A percentile compares a stretch with the other conserved stretches of the same genome.
These are phyloP conservation scores for Periplaneta americana DNA, from an alignment of 1,140 invertebrate species.

Conservation along the genomic window DNA sequence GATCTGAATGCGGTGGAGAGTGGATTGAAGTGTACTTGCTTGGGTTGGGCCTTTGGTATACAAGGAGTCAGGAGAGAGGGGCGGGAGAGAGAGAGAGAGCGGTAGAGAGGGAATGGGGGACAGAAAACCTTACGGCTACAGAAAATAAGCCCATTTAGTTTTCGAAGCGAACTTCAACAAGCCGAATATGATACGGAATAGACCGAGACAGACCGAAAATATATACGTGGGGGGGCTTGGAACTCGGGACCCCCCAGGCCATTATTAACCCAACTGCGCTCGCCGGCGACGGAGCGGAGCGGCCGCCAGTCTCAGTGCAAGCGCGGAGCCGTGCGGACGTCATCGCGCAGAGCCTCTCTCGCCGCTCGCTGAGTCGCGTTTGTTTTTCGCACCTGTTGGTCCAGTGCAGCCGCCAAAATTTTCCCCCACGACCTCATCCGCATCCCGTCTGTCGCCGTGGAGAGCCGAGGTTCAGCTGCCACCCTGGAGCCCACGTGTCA, in stretches of 20 bases:
- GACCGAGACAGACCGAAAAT: constrained; percentile 24
- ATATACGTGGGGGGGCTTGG: not conserved
- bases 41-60: not conserved
- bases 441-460: constrained; percentile 31
- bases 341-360: not conserved
- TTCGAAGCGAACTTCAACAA: not conserved
- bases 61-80: not conserved
- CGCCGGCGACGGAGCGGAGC: not conserved
- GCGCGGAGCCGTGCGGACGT: not conserved
- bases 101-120: not conserved
- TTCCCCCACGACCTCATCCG: constrained; percentile 27
- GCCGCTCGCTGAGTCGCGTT: not conserved
- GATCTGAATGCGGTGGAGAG: not conserved
- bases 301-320: not conserved
- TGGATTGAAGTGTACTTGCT: not conserved
- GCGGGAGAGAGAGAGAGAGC: not conserved
- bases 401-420: constrained; percentile 23
- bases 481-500: constrained; percentile 50
- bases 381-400: not conserved
- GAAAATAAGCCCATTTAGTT: not conserved
- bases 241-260: constrained; percentile 23
- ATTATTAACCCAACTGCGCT: constrained; percentile 27
- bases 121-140: not conserved
- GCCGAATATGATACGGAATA: not conserved
- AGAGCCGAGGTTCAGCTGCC: constrained; percentile 37